Evolutionary conservation across 2,113 vertebrate species (phyloP).

Genomic region (Orcinus orca): DNA sequence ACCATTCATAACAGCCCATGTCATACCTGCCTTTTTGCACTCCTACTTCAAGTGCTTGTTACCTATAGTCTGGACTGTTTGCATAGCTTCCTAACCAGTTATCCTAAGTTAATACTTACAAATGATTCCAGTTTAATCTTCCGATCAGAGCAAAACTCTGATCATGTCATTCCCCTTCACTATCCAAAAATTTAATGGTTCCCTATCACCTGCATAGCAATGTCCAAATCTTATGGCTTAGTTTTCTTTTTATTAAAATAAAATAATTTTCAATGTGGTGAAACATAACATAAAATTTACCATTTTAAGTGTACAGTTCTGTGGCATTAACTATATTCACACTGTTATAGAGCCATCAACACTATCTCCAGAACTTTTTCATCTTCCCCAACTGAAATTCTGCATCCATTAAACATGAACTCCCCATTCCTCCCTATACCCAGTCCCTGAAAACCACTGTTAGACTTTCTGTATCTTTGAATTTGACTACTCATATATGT

Average conservation of each 20-base stretch:
- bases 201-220: neutral
- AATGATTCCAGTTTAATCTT: neutral
- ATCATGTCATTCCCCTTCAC: neutral
- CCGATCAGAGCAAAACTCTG: neutral
- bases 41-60: neutral
- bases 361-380: neutral
- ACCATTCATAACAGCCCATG: neutral
- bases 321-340: neutral
- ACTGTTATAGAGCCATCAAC: neutral
- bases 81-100: neutral
- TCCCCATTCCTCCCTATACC: neutral
- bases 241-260: neutral
- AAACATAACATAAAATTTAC: neutral
- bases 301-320: neutral
- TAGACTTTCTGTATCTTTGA: neutral
- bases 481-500: neutral
- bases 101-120: neutral
- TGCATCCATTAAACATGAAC: neutral
- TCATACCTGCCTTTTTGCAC: neutral
- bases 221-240: neutral
- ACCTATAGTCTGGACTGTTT: neutral
- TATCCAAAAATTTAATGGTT: neutral
- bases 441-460: neutral
- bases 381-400: neutral
- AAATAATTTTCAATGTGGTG: neutral